Conservation (phyloP, 2,113 vertebrate species). For the Australoheros scitulus region DNA sequence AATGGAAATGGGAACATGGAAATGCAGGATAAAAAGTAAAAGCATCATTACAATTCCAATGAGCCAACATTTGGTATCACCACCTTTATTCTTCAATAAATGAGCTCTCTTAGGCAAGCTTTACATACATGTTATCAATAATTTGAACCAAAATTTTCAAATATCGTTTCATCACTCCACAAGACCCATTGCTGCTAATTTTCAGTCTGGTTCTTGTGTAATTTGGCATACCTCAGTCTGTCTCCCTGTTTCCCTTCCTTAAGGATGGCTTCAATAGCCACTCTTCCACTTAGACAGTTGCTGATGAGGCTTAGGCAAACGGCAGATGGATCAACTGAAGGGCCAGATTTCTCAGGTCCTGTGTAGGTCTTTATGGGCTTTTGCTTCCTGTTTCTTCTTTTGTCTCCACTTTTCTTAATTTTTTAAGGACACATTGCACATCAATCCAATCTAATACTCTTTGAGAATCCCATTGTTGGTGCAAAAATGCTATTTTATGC, state of each 20-base stretch:
- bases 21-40: background rate
- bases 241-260: background rate
- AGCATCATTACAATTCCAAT: rapidly evolving
- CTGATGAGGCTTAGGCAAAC: background rate
- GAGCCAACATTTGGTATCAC: rapidly evolving
- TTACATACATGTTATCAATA: background rate
- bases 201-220: too few relatives aligned
- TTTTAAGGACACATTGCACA: too few relatives aligned
- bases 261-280: background rate
- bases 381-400: rapidly evolving
- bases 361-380: background rate
- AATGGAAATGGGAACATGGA: rapidly evolving
- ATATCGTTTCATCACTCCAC: too few relatives aligned
- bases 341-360: background rate
- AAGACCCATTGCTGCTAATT: too few relatives aligned
- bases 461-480: background rate
- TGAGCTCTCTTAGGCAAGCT: too few relatives aligned
- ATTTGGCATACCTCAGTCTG: background rate
- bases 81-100: background rate
- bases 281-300: background rate
- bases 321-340: too few relatives aligned
- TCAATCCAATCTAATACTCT: background rate
- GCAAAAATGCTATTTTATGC: background rate
- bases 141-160: too few relatives aligned
- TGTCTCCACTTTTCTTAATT: background rate